Conservation (phyloP, 2,888 invertebrate species). For the Pelosia muscerda region DNA sequence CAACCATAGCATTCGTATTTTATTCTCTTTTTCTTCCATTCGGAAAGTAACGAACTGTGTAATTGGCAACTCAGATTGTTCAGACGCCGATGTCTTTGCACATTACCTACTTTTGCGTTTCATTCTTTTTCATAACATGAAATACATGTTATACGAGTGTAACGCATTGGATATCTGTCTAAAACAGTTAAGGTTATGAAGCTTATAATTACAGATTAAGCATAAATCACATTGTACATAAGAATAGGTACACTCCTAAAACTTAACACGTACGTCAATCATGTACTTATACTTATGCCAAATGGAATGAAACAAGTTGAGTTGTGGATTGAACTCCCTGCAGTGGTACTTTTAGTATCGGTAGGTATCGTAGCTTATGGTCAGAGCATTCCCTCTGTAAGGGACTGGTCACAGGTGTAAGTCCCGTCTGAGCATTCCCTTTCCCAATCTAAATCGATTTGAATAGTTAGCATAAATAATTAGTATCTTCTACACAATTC, state of each 20-base stretch:
- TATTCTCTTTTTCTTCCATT: slow-evolving; percentile 77
- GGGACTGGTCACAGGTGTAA: too few relatives aligned
- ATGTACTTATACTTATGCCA: too few relatives aligned
- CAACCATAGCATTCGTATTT: slow-evolving; percentile 65
- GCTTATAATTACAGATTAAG: background rate
- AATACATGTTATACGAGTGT: slow-evolving; percentile 9
- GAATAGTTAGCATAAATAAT: too few relatives aligned
- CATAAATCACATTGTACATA: background rate
- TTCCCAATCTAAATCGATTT: too few relatives aligned
- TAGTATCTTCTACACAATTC: too few relatives aligned
- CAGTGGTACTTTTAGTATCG: too few relatives aligned
- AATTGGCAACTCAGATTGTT: slow-evolving; percentile 75
- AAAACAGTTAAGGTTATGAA: background rate
- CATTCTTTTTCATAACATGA: slow-evolving; percentile 36
- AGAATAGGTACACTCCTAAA: slow-evolving; percentile 30
- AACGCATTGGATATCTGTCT: background rate
- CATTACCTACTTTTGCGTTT: slow-evolving; percentile 62
- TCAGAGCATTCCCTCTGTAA: too few relatives aligned
- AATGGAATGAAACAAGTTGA: too few relatives aligned
- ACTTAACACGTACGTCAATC: too few relatives aligned
- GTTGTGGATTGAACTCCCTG: too few relatives aligned
- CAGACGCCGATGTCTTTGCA: slow-evolving; percentile 65
- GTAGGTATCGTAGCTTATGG: too few relatives aligned
- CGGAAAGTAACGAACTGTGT: slow-evolving; percentile 80
- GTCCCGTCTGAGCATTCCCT: too few relatives aligned